A percentile compares a stretch with the other conserved stretches of the same genome.
Conservation (phyloP, 2,113 vertebrate genomes). For the Etheostoma cragini region DNA sequence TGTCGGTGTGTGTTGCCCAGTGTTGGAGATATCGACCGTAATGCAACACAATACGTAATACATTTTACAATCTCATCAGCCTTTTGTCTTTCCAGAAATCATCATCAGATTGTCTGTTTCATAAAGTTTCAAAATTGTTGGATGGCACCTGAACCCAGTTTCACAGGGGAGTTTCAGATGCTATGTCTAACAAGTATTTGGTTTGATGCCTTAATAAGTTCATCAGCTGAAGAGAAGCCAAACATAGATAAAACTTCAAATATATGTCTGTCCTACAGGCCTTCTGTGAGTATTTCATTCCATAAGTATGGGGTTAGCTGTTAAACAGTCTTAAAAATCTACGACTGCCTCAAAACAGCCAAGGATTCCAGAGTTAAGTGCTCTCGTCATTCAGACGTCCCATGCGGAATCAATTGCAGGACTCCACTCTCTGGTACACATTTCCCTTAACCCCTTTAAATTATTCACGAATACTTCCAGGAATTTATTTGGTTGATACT, state of each 20-base stretch:
- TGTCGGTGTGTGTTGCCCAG: too few species aligned
- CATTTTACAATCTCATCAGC: too few species aligned
- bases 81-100: too few species aligned
- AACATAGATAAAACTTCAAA: conserved; percentile 7
- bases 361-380: conserved; percentile 21
- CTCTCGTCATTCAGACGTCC: conserved; percentile 43
- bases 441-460: conserved; percentile 56
- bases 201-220: neutral
- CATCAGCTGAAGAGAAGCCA: neutral
- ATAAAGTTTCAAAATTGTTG: neutral
- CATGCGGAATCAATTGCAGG: conserved; percentile 42
- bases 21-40: too few species aligned
- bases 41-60: too few species aligned
- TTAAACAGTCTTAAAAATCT: conserved; percentile 17
- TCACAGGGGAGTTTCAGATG: neutral
- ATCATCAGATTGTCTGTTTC: neutral
- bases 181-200: conserved; percentile 3
- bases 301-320: neutral
- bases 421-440: conserved; percentile 35
- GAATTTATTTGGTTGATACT: conserved; percentile 74
- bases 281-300: neutral
- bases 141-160: neutral
- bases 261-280: neutral
- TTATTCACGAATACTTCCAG: conserved; percentile 67
- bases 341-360: conserved; percentile 9